Evolutionary conservation across 2,888 invertebrate species (phyloP).

Genomic region (Crematogaster levior): DNA sequence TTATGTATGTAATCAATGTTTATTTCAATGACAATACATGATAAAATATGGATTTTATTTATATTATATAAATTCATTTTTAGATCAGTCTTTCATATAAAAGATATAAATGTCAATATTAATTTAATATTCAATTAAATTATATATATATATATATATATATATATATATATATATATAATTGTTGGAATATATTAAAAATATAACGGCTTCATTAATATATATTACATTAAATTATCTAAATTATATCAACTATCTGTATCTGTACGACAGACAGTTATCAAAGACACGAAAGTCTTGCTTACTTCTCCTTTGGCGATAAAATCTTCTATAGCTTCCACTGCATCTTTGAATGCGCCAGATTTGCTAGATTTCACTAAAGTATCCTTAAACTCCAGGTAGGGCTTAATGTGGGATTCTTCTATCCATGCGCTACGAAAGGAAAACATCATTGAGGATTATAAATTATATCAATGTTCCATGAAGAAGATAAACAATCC

Average conservation of each 20-base stretch:
- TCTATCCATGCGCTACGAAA: constrained; percentile 95
- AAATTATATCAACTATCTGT: neutral
- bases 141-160: too few relatives aligned
- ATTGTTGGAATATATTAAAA: neutral
- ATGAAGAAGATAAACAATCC: neutral
- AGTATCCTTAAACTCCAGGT: constrained; percentile 92
- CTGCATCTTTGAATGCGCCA: constrained; percentile 92
- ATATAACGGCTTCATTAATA: neutral
- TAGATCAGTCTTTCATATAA: neutral
- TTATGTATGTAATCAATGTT: constrained; percentile 11
- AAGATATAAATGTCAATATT: neutral
- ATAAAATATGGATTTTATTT: neutral
- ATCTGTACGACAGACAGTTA: neutral
- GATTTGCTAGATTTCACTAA: constrained; percentile 92
- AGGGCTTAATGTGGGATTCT: constrained; percentile 93
- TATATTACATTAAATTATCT: neutral
- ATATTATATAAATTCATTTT: neutral
- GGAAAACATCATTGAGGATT: constrained; percentile 16
- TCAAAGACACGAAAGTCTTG: neutral
- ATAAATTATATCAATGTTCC: constrained; percentile 9
- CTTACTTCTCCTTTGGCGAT: constrained; percentile 90
- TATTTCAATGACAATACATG: neutral
- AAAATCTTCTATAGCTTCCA: constrained; percentile 92
- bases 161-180: too few relatives aligned
- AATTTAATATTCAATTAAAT: neutral